phyloP scores from a whole-genome alignment of 2,797 vertebrate species.

The Menidia menidia region DNA sequence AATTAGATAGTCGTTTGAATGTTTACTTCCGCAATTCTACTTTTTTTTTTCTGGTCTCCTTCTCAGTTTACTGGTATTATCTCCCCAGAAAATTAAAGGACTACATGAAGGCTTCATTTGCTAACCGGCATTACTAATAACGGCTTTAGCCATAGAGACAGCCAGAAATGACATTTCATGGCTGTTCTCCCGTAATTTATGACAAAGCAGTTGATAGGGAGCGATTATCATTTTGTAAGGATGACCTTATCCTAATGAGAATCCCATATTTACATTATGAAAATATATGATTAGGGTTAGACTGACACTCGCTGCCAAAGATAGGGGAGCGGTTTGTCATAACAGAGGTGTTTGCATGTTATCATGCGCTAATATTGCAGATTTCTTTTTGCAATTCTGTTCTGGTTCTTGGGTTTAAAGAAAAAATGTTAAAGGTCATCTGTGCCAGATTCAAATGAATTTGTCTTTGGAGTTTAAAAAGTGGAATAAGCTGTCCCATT shows the following conservation, averaged over 20 bases:
- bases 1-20: slow-evolving; percentile 54
- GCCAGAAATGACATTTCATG: slow-evolving; percentile 67
- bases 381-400: background rate
- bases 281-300: slow-evolving; percentile 44
- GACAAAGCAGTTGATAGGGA: slow-evolving; percentile 54
- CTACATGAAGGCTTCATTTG: slow-evolving; percentile 45
- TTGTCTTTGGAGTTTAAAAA: too few species aligned
- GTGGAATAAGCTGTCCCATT: too few species aligned
- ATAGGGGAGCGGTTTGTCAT: slow-evolving; percentile 11
- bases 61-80: slow-evolving; percentile 43
- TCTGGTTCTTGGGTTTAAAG: background rate
- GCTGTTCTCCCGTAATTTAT: slow-evolving; percentile 69
- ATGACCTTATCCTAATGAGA: slow-evolving; percentile 69
- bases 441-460: too few species aligned
- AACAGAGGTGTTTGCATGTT: background rate
- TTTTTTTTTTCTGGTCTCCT: slow-evolving; percentile 23
- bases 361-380: background rate
- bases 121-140: slow-evolving; percentile 65
- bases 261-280: slow-evolving; percentile 55
- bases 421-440: background rate
- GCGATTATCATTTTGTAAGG: slow-evolving; percentile 57
- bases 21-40: slow-evolving; percentile 38
- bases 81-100: slow-evolving; percentile 52
- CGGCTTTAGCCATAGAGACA: slow-evolving; percentile 36
- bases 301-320: slow-evolving; percentile 6